Conservation (phyloP, 2,797 vertebrate genomes). For the Lindbergichthys nudifrons region DNA sequence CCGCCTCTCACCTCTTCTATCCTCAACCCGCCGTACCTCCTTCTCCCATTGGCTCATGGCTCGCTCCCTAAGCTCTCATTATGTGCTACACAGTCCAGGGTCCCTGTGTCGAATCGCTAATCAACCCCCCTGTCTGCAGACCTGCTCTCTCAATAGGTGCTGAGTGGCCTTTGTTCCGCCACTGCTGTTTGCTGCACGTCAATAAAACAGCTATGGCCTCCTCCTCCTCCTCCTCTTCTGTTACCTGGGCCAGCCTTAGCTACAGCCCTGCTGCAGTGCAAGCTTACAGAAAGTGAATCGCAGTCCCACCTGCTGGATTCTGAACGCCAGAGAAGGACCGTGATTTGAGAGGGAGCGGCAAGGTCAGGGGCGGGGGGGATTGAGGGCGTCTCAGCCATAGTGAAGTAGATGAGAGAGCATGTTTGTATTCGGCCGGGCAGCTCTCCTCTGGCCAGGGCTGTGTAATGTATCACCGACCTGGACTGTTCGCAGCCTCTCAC, state of each 20-base stretch:
- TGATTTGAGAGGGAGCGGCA: slow-evolving; percentile 61
- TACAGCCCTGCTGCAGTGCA: slow-evolving; percentile 29
- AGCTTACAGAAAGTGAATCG: slow-evolving; percentile 55
- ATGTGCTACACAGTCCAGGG: slow-evolving; percentile 84
- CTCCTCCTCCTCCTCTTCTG: slow-evolving; percentile 25
- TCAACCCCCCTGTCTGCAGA: slow-evolving; percentile 83
- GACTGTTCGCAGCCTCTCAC: slow-evolving; percentile 79
- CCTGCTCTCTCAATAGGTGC: slow-evolving; percentile 80
- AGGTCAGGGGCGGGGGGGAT: slow-evolving; percentile 71
- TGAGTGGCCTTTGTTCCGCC: slow-evolving; percentile 83
- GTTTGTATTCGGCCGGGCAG: slow-evolving; percentile 77
- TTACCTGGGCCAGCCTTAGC: slow-evolving; percentile 44
- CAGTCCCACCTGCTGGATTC: slow-evolving; percentile 59
- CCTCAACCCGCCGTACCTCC: slow-evolving; percentile 49
- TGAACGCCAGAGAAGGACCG: slow-evolving; percentile 59
- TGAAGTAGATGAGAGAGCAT: slow-evolving; percentile 69
- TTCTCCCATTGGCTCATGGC: slow-evolving; percentile 72
- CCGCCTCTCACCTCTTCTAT: slow-evolving; percentile 41
- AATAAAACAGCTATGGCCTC: slow-evolving; percentile 73
- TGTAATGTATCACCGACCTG: slow-evolving; percentile 82
- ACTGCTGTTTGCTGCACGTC: slow-evolving; percentile 82
- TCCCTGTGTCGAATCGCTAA: slow-evolving; percentile 85
- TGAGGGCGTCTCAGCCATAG: slow-evolving; percentile 65
- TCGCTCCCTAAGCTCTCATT: slow-evolving; percentile 84
- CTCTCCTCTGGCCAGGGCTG: slow-evolving; percentile 77